Base-by-base conservation (phyloP, 2,113 vertebrate species). In the Plecotus auritus region DNA sequence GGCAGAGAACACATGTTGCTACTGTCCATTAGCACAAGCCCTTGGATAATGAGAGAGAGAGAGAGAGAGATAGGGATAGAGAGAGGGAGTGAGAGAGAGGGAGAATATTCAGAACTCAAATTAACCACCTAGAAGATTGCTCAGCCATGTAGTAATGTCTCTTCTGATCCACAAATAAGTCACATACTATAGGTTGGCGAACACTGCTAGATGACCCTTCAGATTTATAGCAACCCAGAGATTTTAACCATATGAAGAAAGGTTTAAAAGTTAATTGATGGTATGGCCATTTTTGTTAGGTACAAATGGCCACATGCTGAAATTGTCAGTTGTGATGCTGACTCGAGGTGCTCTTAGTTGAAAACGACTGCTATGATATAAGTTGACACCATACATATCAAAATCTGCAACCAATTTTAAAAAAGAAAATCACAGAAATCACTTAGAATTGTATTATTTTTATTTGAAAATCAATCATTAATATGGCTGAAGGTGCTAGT, bases 401-500 rank as follows among this genome's bases (percentile, higher is more conserved):
- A 96, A 92, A 82, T 81, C 66, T 69, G 30, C 83, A 66, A 82
- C 30, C 64, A n/a, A 88, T 56, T 86, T 86, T 85, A 9, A n/a
- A 80, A 95, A 92, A 94, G 51, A 88, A 85, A 85, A 82, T 61
- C 26, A 37, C 42, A 94, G 54, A 70, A 85, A 45, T 91, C 54
- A 56, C 32, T 93, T 76, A 69, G 54, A 64, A 51, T 91, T 91
- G 6, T 92, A 45, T 80, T 82, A 18, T 86, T 95, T 85, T 70
- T 56, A 73, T 80, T 77, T 81, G 76, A 84, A 82, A 90, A 80
- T 86, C 54, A 70, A 59, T 82, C 12, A 26, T 69, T 47, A 72
- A 7, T 67, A 72, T 45, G 49, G 42, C 22, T 73, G 59, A 85
- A 93, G 70, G 47, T n/a, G 30, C 87, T 56, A 13, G 69, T 90